A percentile compares a stretch with the other conserved stretches of the same genome.
These are phyloP conservation scores for Thereva nobilitata DNA, from an alignment of 2,888 invertebrate species.

Conservation along the genomic window DNA sequence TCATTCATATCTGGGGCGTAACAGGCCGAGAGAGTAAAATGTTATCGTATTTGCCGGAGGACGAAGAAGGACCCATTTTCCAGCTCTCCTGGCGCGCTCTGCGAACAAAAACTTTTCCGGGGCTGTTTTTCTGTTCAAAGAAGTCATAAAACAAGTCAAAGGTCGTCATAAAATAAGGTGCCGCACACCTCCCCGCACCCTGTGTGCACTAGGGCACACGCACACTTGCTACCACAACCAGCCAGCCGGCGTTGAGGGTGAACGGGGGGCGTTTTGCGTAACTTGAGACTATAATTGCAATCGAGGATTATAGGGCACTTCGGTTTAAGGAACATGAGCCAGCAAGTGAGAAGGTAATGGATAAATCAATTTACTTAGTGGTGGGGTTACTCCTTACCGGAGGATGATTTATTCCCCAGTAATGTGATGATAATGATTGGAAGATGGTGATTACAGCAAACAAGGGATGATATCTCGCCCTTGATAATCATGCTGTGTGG, in stretches of 20 bases:
- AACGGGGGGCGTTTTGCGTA: constrained; percentile 35
- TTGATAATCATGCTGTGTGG: neutral
- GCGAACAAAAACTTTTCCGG: constrained; percentile 29
- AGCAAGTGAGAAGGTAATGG: constrained; percentile 40
- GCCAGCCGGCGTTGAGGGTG: neutral
- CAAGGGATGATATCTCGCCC: constrained; percentile 26
- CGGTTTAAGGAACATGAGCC: constrained; percentile 6
- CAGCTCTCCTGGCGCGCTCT: constrained; percentile 17
- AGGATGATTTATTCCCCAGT: constrained; percentile 38
- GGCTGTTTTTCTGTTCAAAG: constrained; percentile 16
- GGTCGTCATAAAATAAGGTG: constrained; percentile 22
- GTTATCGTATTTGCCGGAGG: constrained; percentile 36
- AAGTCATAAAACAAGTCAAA: constrained; percentile 31
- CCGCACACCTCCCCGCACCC: constrained; percentile 3
- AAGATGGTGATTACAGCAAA: constrained; percentile 32
- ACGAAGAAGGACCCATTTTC: constrained; percentile 34
- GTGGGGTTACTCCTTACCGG: constrained; percentile 17
- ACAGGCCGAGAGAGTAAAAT: constrained; percentile 32
- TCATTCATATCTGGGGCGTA: constrained; percentile 18
- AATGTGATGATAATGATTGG: constrained; percentile 38
- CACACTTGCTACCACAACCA: constrained; percentile 1
- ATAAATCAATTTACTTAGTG: constrained; percentile 40
- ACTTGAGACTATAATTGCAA: constrained; percentile 39
- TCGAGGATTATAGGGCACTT: constrained; percentile 10
- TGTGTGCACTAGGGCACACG: neutral